Percentiles rank a stretch among this genome's conserved stretches.
Conservation (phyloP, 2,888 invertebrate genomes). For the Rugalucina vietnamica region DNA sequence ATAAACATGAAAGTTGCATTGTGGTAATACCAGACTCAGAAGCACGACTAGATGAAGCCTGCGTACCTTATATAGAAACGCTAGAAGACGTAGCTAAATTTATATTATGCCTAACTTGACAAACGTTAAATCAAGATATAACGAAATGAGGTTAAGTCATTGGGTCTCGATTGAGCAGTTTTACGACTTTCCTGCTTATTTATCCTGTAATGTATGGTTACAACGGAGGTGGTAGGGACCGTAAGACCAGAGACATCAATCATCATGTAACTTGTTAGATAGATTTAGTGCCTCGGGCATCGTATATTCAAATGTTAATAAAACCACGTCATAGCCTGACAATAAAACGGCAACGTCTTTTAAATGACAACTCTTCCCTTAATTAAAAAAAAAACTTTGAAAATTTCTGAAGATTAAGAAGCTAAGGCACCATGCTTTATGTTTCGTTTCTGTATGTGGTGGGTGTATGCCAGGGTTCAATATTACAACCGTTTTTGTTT, state of each 20-base stretch:
- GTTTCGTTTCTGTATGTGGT: background rate
- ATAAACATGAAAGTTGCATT: too few relatives aligned
- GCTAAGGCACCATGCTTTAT: too few relatives aligned
- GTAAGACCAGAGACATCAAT: background rate
- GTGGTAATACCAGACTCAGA: too few relatives aligned
- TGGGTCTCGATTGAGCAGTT: slow-evolving; percentile 2
- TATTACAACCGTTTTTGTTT: background rate
- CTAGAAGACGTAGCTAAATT: too few relatives aligned
- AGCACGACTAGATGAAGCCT: too few relatives aligned
- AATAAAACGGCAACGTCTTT: too few relatives aligned
- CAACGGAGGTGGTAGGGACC: slow-evolving; percentile 2
- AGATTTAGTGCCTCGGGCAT: background rate
- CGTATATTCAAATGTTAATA: background rate
- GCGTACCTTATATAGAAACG: too few relatives aligned
- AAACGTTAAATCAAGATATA: background rate
- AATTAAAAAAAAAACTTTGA: too few relatives aligned
- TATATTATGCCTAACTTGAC: slow-evolving; percentile 19
- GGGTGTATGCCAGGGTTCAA: background rate
- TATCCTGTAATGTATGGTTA: slow-evolving; percentile 4
- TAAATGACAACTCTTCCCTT: too few relatives aligned
- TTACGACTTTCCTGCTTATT: background rate
- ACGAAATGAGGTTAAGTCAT: background rate
- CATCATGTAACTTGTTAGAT: background rate
- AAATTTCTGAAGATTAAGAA: too few relatives aligned
- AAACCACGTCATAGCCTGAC: background rate